Conservation (phyloP, 2,113 vertebrate genomes). For the Gambusia holbrooki region DNA sequence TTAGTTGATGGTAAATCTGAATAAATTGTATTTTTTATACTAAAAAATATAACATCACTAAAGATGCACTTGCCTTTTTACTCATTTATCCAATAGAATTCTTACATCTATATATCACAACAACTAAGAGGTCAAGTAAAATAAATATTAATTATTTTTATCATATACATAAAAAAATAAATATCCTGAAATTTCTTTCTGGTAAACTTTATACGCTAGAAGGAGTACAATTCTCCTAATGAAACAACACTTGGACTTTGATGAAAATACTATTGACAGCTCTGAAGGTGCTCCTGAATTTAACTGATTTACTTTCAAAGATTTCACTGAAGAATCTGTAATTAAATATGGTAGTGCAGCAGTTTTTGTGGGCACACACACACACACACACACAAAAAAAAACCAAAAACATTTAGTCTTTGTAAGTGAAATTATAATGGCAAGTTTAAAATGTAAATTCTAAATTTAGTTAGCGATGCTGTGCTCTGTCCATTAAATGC, state of each 20-base stretch:
- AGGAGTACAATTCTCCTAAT: background rate
- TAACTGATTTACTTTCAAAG: background rate
- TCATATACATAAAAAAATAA: background rate
- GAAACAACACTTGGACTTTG: background rate
- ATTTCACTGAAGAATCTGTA: background rate
- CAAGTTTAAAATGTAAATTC: constrained; percentile 11
- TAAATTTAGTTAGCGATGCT: constrained; percentile 9
- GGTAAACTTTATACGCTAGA: too few relatives aligned
- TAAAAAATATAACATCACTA: background rate
- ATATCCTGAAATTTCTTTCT: background rate
- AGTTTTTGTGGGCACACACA: constrained; percentile 3
- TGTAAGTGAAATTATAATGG: constrained; percentile 1
- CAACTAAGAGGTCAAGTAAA: too few relatives aligned
- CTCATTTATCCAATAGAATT: background rate
- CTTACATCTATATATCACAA: too few relatives aligned
- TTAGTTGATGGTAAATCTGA: background rate
- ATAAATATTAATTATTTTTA: background rate
- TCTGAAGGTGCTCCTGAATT: constrained; percentile 12
- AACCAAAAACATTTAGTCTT: background rate
- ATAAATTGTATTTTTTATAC: background rate
- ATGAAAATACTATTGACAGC: background rate
- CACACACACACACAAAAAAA: too few relatives aligned
- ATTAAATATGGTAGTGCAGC: background rate
- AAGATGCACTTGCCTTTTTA: background rate
- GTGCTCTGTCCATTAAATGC: constrained; percentile 1